Evolutionary conservation across 2,888 invertebrate genomes (phyloP).

Genomic region (Cryptocheilus praepositus): DNA sequence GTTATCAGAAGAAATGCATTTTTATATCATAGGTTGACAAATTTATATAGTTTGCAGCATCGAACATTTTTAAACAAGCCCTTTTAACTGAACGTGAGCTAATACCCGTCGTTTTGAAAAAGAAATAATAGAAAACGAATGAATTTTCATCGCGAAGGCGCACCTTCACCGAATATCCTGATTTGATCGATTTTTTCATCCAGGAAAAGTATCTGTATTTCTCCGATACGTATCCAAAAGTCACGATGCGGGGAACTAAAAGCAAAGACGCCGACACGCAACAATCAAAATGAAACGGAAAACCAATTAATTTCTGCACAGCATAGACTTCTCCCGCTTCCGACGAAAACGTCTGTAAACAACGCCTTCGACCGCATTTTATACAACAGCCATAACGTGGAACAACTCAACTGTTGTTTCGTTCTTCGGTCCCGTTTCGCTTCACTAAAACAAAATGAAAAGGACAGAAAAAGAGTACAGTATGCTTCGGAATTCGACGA

Average conservation of each 20-base stretch:
- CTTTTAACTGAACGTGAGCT: constrained; percentile 15
- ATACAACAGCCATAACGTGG: neutral
- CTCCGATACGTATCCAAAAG: too few relatives aligned
- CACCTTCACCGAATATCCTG: neutral
- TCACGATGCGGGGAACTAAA: too few relatives aligned
- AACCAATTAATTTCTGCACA: too few relatives aligned
- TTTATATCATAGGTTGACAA: constrained; percentile 65
- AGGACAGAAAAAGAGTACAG: too few relatives aligned
- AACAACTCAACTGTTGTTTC: neutral
- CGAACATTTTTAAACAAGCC: constrained; percentile 60
- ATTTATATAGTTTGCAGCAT: constrained; percentile 60
- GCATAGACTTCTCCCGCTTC: too few relatives aligned
- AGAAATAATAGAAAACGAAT: too few relatives aligned
- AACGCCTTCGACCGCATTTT: too few relatives aligned
- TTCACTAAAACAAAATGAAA: neutral
- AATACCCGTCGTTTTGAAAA: too few relatives aligned
- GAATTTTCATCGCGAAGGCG: too few relatives aligned
- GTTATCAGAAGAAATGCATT: constrained; percentile 61
- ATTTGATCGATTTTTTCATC: constrained; percentile 1
- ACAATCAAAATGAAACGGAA: too few relatives aligned
- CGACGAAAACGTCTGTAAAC: too few relatives aligned
- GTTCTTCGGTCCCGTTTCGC: neutral
- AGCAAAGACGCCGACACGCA: too few relatives aligned
- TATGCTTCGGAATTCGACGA: constrained; percentile 1
- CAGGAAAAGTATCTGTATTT: neutral